Evolutionary conservation across 1,140 invertebrate species (phyloP), one percentile per base, ranked within the genome.

Genomic region (Zaprionus kolodkinae): DNA sequence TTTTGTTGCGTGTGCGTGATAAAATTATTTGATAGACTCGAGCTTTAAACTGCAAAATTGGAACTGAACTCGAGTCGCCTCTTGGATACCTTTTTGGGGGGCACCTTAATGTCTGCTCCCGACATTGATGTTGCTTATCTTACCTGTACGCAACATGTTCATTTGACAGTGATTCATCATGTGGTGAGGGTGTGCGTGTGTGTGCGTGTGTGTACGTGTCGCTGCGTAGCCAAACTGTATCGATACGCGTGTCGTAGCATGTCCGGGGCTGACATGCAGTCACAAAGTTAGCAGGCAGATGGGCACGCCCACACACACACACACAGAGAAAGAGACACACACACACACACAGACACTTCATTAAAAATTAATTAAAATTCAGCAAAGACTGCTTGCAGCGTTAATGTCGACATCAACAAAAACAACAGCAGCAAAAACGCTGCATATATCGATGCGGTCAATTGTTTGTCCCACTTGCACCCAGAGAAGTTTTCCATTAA

Each of bases 341-440:
- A n/a, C 40, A 52, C 36, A 56, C 48, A 45, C 33, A 60, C 10
- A 33, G 12, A 21, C 62, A 79, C 59, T 87, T 77, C 70, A 87
- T 87, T 88, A 87, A 88, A 88, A 88, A 88, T 88, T 88, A 88
- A 87, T 87, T 87, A 87, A 87, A 87, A 72, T 80, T 63, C 69
- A 82, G 72, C 70, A 85, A 86, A 76, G 69, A 68, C 79, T 43
- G 17, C 67, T 30, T 12, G 30, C 17, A 57, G 54, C 54, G 62
- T 55, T 54, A 54, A 64, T 64, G 62, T 64, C 62, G 48, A 52
- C 25, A 35, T 35, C 67, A 63, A n/a, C 59, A 45, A 45, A n/a
- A 15, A 45, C 27, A 30, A 6, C 3, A 30, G 6, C 1, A 30
- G 3, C 27, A 30, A 4, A 4, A 27, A 27, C 35, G 17, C 6